Evolutionary conservation across 1,140 invertebrate species (phyloP).

Genomic region (Camponotus pennsylvanicus): DNA sequence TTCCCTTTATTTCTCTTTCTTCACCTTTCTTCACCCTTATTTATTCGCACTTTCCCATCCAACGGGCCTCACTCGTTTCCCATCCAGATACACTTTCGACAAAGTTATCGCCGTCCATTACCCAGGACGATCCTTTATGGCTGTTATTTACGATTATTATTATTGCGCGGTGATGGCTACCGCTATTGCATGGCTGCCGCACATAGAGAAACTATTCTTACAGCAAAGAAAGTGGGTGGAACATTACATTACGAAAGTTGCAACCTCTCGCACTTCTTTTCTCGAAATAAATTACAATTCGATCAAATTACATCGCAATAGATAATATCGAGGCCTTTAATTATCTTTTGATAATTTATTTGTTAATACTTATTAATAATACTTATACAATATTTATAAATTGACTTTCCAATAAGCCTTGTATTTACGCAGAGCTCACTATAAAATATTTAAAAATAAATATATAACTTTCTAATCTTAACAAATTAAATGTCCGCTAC

Average conservation of each 20-base stretch:
- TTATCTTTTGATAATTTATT: background rate
- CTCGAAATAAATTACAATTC: conserved; percentile 39
- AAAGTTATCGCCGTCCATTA: conserved; percentile 71
- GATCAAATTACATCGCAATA: conserved; percentile 6
- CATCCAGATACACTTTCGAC: conserved; percentile 71
- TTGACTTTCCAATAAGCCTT: background rate
- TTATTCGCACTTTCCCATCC: conserved; percentile 59
- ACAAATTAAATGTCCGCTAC: conserved; percentile 46
- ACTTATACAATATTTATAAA: too few relatives aligned
- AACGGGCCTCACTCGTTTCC: conserved; percentile 46
- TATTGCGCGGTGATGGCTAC: conserved; percentile 64
- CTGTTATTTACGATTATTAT: conserved; percentile 80
- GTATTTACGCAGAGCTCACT: too few relatives aligned
- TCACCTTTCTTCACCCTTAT: conserved; percentile 44
- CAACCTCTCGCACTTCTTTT: conserved; percentile 48
- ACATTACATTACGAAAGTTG: conserved; percentile 47
- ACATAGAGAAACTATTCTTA: conserved; percentile 65
- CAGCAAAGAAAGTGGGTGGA: background rate
- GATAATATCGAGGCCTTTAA: conserved; percentile 12
- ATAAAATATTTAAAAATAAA: background rate
- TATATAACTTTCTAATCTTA: conserved; percentile 20
- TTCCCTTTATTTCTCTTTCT: background rate
- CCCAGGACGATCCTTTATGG: conserved; percentile 75
- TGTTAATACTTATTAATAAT: background rate
- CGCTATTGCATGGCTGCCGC: conserved; percentile 46